phyloP scores from a whole-genome alignment of 2,113 vertebrate species.

The Phaethon lepturus region DNA sequence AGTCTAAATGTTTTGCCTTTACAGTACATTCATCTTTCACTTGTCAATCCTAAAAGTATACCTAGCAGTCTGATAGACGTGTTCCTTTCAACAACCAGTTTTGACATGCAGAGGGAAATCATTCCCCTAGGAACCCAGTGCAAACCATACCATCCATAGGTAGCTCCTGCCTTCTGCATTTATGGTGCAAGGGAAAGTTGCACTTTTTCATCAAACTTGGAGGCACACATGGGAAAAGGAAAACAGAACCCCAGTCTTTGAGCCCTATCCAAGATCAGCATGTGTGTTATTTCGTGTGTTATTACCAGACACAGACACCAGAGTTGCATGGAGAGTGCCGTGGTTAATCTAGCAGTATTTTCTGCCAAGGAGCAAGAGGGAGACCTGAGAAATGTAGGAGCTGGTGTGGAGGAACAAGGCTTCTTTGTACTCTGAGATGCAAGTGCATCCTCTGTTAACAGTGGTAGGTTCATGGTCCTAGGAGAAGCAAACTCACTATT shows the following conservation, averaged over 20 bases:
- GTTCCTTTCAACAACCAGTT: not conserved
- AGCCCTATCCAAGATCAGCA: not conserved
- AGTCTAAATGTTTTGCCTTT: not conserved
- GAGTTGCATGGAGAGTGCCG: not conserved
- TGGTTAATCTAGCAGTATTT: not conserved
- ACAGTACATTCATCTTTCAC: not conserved
- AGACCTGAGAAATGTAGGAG: not conserved
- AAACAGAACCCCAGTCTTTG: fast-evolving
- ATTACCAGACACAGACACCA: not conserved
- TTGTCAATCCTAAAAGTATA: not conserved
- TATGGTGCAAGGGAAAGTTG: not conserved
- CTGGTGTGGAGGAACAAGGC: not conserved
- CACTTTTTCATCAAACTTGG: fast-evolving
- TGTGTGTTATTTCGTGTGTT: not conserved
- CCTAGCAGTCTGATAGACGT: not conserved
- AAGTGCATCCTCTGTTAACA: not conserved
- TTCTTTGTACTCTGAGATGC: not conserved
- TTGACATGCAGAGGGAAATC: not conserved
- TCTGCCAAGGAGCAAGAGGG: not conserved
- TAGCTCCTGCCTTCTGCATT: not conserved
- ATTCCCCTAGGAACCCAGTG: not conserved
- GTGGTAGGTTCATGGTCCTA: not conserved
- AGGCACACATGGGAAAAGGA: not conserved
- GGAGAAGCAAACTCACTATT: not conserved
- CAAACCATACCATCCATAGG: not conserved